Percentiles rank a stretch among this genome's conserved stretches.
Conservation (phyloP, 2,797 vertebrate species). For the Labroides dimidiatus region DNA sequence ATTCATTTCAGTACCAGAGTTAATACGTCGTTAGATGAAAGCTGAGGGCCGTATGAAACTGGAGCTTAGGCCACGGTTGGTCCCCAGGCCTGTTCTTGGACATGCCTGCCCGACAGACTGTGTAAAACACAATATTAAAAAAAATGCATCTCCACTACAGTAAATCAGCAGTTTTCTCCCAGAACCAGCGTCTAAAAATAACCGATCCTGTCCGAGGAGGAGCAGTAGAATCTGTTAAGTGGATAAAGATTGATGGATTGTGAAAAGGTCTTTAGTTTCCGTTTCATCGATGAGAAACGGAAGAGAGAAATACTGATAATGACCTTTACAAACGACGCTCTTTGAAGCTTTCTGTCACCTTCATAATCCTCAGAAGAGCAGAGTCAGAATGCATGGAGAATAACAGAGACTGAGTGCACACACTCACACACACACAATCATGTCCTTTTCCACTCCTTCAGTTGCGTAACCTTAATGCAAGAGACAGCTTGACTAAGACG, state of each 20-base stretch:
- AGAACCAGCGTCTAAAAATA: no score
- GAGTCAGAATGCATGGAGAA: constrained; percentile 65
- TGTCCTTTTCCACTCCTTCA: constrained; percentile 64
- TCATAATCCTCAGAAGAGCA: constrained; percentile 66
- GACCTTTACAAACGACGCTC: constrained; percentile 59
- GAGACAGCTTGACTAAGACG: constrained; percentile 76
- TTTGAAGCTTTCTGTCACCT: constrained; percentile 65
- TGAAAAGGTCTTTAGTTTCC: constrained; percentile 29
- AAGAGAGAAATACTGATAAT: constrained; percentile 42
- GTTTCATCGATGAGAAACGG: constrained; percentile 18
- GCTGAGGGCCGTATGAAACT: no score
- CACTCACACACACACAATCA: constrained; percentile 41
- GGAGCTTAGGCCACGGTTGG: no score
- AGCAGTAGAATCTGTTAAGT: background rate
- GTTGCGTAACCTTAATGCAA: constrained; percentile 76
- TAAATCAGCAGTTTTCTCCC: no score
- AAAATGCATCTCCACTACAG: no score
- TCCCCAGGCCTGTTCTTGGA: no score
- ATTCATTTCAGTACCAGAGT: no score
- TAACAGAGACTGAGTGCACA: constrained; percentile 39
- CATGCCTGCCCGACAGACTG: no score
- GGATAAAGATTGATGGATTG: constrained; percentile 30
- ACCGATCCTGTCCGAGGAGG: background rate
- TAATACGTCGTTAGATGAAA: no score
- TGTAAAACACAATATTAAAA: no score